Base-by-base conservation (phyloP, 1,140 invertebrate species). In the Platyura marginata region DNA sequence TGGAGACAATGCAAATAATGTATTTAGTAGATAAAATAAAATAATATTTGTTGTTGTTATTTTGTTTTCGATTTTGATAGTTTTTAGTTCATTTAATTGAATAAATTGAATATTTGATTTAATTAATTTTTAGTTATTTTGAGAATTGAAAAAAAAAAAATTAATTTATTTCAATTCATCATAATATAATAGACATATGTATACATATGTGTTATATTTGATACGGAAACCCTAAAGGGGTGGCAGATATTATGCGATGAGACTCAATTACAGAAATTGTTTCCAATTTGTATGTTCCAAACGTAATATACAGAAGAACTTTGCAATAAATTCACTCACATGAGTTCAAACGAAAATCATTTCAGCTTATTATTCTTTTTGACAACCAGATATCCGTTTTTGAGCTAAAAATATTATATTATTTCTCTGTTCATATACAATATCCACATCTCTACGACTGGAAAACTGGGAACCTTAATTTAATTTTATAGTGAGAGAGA, bases 381-480 rank as follows among this genome's bases (percentile, higher is more conserved):
- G 36, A 38, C 36, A 38, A 18, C n/a, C 36, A 38, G 36, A 38
- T 38, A 38, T 38, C 36, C 36, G n/a, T 38, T 36, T 38, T 38
- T 38, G n/a, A 10, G 18, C 36, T 38, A 29, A 29, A 29, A 29
- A 29, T 29, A 29, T 29, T 29, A 29, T 29, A 8, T 29, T 29
- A 6, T 29, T 13, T 29, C 13, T 29, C 13, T 13, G 25, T 13
- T n/a, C n/a, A n/a, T n/a, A n/a, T n/a, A n/a, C n/a, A n/a, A n/a
- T n/a, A n/a, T n/a, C n/a, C n/a, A n/a, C n/a, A n/a, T n/a, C n/a
- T n/a, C n/a, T n/a, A n/a, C n/a, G n/a, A n/a, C n/a, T n/a, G n/a
- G n/a, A n/a, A n/a, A n/a, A n/a, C n/a, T n/a, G n/a, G n/a, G n/a
- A n/a, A n/a, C n/a, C n/a, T n/a, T n/a, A n/a, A n/a, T n/a, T n/a